Percentiles rank a stretch among this genome's conserved stretches.
These are phyloP conservation scores for Leptinotarsa texana DNA, from an alignment of 1,140 invertebrate species.

Conservation along the genomic window DNA sequence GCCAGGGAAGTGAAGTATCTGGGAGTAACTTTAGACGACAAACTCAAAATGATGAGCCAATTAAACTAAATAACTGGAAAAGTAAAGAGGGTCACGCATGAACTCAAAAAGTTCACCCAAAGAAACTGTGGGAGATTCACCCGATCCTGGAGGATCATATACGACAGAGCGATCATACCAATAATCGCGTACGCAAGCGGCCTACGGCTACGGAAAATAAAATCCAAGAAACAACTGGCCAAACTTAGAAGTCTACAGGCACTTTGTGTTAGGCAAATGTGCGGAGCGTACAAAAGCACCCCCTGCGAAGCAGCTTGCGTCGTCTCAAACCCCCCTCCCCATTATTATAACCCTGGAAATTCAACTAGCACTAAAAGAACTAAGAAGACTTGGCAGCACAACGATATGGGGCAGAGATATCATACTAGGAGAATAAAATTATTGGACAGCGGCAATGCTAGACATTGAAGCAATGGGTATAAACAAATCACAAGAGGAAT, in stretches of 20 bases:
- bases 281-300: background rate
- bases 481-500: background rate
- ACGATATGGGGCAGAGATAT: background rate
- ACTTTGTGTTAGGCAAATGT: background rate
- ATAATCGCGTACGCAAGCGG: background rate
- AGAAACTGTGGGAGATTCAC: background rate
- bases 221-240: background rate
- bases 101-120: no score
- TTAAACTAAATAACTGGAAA: background rate
- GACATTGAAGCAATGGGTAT: no score
- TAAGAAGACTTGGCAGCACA: background rate
- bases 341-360: background rate
- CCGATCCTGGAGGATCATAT: background rate
- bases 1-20: background rate
- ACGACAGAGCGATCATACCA: background rate
- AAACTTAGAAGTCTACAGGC: background rate
- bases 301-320: background rate
- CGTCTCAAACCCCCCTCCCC: background rate
- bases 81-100: no score
- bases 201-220: background rate
- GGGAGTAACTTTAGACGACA: background rate
- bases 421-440: background rate
- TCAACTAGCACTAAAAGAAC: background rate
- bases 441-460: background rate
- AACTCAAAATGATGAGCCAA: background rate